Conservation (phyloP, 2,888 invertebrate species). For the Ganaspis brasiliensis region DNA sequence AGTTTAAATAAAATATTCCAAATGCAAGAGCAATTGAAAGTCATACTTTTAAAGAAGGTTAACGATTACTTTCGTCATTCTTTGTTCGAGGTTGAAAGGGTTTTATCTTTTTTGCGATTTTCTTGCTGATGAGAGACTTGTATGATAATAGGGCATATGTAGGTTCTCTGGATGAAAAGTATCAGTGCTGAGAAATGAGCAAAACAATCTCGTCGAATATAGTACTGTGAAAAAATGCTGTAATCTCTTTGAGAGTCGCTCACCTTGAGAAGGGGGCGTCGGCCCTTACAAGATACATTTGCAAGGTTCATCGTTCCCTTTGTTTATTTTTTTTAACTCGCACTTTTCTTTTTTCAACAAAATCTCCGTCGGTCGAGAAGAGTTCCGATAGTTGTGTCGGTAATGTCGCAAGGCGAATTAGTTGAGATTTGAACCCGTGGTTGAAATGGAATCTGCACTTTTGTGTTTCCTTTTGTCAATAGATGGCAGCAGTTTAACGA, state of each 20-base stretch:
- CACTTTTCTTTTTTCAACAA: slow-evolving; percentile 54
- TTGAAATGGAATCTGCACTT: not conserved
- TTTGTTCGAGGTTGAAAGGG: too few relatives aligned
- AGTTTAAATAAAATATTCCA: too few relatives aligned
- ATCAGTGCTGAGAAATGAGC: slow-evolving; percentile 12
- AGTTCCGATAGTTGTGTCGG: slow-evolving; percentile 51
- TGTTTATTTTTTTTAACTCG: slow-evolving; percentile 46
- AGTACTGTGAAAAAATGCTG: slow-evolving; percentile 67
- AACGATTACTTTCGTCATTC: too few relatives aligned
- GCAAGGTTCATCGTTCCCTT: slow-evolving; percentile 70
- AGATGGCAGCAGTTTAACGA: slow-evolving; percentile 50
- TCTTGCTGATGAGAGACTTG: not conserved
- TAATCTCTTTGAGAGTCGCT: slow-evolving; percentile 73
- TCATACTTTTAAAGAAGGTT: too few relatives aligned
- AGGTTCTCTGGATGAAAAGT: slow-evolving; percentile 15
- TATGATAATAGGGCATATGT: not conserved
- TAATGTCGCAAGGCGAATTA: slow-evolving; percentile 47
- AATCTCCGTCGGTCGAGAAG: not conserved
- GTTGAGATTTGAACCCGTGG: slow-evolving; percentile 12
- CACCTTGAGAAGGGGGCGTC: slow-evolving; percentile 75
- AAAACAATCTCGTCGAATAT: slow-evolving; percentile 53
- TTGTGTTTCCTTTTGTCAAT: not conserved
- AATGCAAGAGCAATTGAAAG: too few relatives aligned
- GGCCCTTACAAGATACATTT: slow-evolving; percentile 72
- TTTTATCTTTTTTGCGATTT: not conserved